A percentile compares a stretch with the other conserved stretches of the same genome.
phyloP scores from a whole-genome alignment of 2,113 vertebrate species.

The Solea senegalensis region DNA sequence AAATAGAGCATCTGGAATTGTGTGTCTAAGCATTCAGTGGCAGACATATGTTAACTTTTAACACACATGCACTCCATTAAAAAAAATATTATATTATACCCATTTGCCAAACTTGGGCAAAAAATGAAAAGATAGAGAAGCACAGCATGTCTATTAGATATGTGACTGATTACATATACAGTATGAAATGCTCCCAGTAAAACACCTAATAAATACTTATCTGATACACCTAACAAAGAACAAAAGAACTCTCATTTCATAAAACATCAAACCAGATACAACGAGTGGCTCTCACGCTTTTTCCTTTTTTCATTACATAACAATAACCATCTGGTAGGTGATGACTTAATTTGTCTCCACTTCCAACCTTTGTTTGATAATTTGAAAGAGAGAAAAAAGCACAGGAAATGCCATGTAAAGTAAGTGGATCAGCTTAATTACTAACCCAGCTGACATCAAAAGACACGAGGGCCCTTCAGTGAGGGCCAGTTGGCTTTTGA shows the following conservation, averaged over 20 bases:
- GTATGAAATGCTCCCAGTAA: too few relatives aligned
- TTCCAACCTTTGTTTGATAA: slow-evolving; percentile 21
- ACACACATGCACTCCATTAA: not conserved
- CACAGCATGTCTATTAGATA: slow-evolving; percentile 22
- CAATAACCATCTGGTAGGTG: slow-evolving; percentile 32
- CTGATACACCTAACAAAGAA: not conserved
- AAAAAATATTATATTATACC: too few relatives aligned
- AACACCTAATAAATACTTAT: too few relatives aligned
- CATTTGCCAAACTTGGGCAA: slow-evolving; percentile 22
- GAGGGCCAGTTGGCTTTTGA: slow-evolving; percentile 46
- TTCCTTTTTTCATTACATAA: slow-evolving; percentile 14
- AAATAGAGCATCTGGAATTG: slow-evolving; percentile 63
- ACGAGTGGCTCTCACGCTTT: not conserved
- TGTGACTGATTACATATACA: slow-evolving; percentile 13
- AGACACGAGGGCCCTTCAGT: slow-evolving; percentile 57
- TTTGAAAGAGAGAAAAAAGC: slow-evolving; percentile 40
- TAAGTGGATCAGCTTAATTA: slow-evolving; percentile 59
- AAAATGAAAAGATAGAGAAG: not conserved
- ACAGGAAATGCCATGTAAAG: slow-evolving; percentile 43
- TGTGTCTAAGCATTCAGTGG: slow-evolving; percentile 51
- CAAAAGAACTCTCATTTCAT: not conserved
- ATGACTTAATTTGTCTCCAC: slow-evolving; percentile 20
- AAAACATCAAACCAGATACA: slow-evolving; percentile 6
- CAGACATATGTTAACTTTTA: slow-evolving; percentile 51
- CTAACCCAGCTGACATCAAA: slow-evolving; percentile 54